Conservation (phyloP, 2,797 vertebrate species). For the Fistularia tabacaria region DNA sequence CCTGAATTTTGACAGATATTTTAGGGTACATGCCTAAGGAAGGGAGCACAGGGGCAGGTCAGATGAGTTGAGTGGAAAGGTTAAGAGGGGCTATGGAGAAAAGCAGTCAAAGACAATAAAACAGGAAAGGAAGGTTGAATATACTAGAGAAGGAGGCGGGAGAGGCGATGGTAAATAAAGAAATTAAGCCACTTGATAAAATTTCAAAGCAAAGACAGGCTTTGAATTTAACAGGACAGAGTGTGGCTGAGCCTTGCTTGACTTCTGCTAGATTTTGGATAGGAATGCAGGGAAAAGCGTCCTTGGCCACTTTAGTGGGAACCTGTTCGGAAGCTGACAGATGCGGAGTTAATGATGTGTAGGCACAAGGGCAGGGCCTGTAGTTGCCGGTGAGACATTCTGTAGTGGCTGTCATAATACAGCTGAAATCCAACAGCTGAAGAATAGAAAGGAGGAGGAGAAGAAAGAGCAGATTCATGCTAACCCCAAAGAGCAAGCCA, state of each 20-base stretch:
- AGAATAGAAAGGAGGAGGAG: constrained; percentile 23
- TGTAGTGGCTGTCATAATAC: constrained; percentile 67
- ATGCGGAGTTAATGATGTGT: constrained; percentile 71
- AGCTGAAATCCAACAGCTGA: constrained; percentile 66
- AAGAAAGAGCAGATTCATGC: constrained; percentile 21
- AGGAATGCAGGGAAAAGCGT: constrained; percentile 56
- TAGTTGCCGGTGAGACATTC: constrained; percentile 63
- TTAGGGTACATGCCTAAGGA: constrained; percentile 26
- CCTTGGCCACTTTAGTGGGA: constrained; percentile 61
- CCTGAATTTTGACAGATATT: constrained; percentile 43
- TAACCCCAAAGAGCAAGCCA: constrained; percentile 27
- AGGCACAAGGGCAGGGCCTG: constrained; percentile 58
- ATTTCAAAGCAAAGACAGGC: too few relatives aligned
- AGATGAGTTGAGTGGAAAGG: constrained; percentile 28
- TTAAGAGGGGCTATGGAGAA: constrained; percentile 15
- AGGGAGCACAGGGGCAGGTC: constrained; percentile 4
- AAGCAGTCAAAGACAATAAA: not conserved
- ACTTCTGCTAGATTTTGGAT: constrained; percentile 29
- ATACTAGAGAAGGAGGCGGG: not conserved
- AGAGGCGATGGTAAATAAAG: not conserved
- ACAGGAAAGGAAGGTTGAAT: not conserved
- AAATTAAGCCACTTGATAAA: too few relatives aligned
- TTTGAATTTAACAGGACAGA: not conserved
- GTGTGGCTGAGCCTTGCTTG: not conserved
- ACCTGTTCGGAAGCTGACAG: constrained; percentile 74